Evolutionary conservation across 2,797 vertebrate genomes (phyloP).

Genomic region (Myotis daubentonii): DNA sequence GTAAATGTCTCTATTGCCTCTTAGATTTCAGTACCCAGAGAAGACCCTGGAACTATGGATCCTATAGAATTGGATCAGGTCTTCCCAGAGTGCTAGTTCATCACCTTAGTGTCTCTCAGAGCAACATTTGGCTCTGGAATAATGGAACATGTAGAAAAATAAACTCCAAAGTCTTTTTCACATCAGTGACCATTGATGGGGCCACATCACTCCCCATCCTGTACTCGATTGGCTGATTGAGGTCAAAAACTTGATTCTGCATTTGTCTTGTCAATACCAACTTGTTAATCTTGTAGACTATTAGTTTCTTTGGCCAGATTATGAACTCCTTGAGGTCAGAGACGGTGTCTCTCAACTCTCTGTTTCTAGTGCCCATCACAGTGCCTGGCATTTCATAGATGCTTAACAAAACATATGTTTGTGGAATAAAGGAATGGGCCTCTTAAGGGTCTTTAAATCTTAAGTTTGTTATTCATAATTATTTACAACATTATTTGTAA

Average conservation of each 20-base stretch:
- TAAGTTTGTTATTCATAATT: background rate
- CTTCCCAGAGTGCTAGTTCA: background rate
- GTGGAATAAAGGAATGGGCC: background rate
- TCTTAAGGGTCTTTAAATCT: background rate
- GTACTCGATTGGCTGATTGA: background rate
- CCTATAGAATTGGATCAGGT: background rate
- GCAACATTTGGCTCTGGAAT: slow-evolving; percentile 1
- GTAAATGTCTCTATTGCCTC: background rate
- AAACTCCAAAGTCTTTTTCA: background rate
- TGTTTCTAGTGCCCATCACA: background rate
- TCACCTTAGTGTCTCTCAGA: background rate
- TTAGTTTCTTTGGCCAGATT: background rate
- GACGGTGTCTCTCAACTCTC: background rate
- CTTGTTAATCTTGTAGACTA: background rate
- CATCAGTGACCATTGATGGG: background rate
- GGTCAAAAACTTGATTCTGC: background rate
- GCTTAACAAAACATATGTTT: background rate
- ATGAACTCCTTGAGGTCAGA: background rate
- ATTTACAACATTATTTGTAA: background rate
- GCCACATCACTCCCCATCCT: background rate
- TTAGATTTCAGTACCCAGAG: background rate
- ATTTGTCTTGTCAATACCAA: background rate
- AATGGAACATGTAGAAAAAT: background rate
- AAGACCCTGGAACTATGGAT: background rate
- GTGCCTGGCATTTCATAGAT: background rate